phyloP scores from a whole-genome alignment of 1,140 invertebrate genomes.

The Pseudomyrmex dendroicus region DNA sequence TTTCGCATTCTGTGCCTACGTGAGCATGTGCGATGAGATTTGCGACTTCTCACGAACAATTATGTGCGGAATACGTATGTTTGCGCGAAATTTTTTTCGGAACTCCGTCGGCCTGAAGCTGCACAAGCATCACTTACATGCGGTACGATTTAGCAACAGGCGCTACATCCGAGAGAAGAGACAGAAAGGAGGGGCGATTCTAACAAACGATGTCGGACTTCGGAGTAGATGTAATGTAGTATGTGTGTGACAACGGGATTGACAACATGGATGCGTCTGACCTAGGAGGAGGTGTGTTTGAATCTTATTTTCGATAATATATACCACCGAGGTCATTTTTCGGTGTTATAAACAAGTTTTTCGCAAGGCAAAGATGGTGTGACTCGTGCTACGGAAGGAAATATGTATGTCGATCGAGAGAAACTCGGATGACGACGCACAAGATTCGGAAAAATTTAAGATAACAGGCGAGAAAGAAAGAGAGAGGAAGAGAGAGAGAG shows the following conservation, averaged over 20 bases:
- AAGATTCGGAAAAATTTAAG: background rate
- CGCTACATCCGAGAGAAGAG: constrained; percentile 66
- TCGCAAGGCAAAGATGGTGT: constrained; percentile 15
- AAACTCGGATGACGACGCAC: background rate
- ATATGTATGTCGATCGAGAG: constrained; percentile 19
- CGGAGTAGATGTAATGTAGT: constrained; percentile 85
- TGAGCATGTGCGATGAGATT: background rate
- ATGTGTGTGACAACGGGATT: constrained; percentile 86
- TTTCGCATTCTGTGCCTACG: background rate
- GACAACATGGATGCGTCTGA: constrained; percentile 85
- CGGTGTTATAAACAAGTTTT: constrained; percentile 16
- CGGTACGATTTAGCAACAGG: constrained; percentile 66
- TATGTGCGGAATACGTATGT: background rate
- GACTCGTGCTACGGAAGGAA: constrained; percentile 18
- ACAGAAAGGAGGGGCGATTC: constrained; percentile 82
- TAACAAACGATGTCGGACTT: constrained; percentile 85
- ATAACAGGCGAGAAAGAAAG: background rate
- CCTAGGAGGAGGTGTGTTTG: constrained; percentile 84
- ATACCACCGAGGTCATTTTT: background rate
- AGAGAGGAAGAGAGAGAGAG: background rate
- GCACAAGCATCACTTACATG: constrained; percentile 43
- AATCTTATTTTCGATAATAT: constrained; percentile 72
- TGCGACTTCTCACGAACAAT: constrained; percentile 15
- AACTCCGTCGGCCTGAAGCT: background rate
- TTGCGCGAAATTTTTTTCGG: constrained; percentile 49